Base-by-base conservation (phyloP, 2,888 invertebrate species). In the Andrena bucephala region DNA sequence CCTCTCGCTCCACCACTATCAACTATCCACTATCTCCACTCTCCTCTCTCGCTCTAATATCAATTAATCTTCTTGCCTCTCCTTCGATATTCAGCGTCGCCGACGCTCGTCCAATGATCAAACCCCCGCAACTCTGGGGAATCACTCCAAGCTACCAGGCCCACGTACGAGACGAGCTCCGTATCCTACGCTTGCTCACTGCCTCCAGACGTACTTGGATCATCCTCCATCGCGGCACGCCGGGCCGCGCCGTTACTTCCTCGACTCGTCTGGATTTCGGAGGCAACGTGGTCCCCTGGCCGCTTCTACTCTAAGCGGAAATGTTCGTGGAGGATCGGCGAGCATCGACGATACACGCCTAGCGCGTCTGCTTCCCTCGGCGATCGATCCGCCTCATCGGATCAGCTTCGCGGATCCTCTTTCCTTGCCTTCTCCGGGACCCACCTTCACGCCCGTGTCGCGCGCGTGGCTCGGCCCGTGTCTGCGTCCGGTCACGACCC, bases 401-500 rank as follows among this genome's bases (percentile, higher is more conserved):
- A 81, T 83, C 75, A 16, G 42, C 54, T 54, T 71, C 83, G n/a
- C 77, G 65, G 77, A 82, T 85, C 59, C 7, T n/a, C 60, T 62
- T 62, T 42, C 50, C 33, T 50, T 52, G 59, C 10, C 29, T n/a
- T 27, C 50, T 63, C 62, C 48, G 48, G 68, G 68, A 72, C 72
- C 77, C 62, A 72, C 76, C 67, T 59, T 71, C n/a, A 66, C 70
- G 62, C 57, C 69, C 68, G 76, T 63, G 71, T 67, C 74, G 80
- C 85, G 83, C 85, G 88, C 87, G 85, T 87, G 85, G 85, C 75
- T 84, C 78, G 83, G 76, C 74, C 77, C 77, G 84, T 82, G 89
- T 54, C 62, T 81, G 89, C 89, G 86, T 77, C 89, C 87, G 88
- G 88, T 89, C 89, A 89, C 88, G 88, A 89, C 87, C 89, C 89